phyloP scores from a whole-genome alignment of 2,113 vertebrate species.

The Peromyscus maniculatus region DNA sequence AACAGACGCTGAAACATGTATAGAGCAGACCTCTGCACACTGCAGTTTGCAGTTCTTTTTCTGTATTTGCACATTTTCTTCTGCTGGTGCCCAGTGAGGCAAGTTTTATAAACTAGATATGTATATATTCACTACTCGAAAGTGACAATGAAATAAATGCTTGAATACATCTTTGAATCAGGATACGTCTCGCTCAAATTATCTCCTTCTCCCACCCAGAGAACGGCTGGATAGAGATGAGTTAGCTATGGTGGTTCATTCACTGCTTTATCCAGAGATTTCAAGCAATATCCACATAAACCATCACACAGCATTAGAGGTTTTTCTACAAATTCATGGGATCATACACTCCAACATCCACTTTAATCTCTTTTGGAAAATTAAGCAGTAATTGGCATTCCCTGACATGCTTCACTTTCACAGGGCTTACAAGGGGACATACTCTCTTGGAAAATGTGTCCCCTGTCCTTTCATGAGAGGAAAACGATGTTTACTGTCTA shows the following conservation, averaged over 20 bases:
- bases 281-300: background rate
- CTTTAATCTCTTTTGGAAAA: background rate
- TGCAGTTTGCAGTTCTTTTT: background rate
- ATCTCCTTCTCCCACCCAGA: background rate
- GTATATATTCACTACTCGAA: background rate
- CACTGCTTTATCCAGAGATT: background rate
- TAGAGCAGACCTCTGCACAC: background rate
- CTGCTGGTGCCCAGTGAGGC: background rate
- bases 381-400: background rate
- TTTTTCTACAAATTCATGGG: background rate
- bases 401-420: background rate
- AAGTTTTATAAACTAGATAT: background rate
- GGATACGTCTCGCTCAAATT: background rate
- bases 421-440: background rate
- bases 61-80: background rate
- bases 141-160: background rate
- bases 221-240: rapidly evolving
- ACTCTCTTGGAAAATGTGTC: background rate
- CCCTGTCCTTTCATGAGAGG: background rate
- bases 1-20: background rate
- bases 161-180: background rate
- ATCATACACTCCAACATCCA: background rate
- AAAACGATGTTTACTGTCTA: background rate
- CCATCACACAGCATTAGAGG: background rate
- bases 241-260: background rate